A percentile compares a stretch with the other conserved stretches of the same genome.
Evolutionary conservation across 2,888 invertebrate genomes (phyloP).

Genomic region (Chalcosyrphus nemorum): DNA sequence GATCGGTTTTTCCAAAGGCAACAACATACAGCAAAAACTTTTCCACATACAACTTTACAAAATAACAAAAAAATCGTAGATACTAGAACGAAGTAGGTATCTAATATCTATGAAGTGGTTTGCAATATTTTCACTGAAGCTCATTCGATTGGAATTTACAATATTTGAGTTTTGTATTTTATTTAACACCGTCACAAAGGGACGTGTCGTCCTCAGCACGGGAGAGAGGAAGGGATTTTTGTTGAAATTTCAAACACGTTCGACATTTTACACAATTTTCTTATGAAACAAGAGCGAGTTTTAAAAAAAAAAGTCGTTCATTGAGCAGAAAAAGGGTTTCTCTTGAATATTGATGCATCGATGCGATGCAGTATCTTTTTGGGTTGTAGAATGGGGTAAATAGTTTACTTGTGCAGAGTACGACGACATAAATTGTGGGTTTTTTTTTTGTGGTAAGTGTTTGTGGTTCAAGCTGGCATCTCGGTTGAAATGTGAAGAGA

Average conservation of each 20-base stretch:
- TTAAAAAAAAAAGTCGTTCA: constrained; percentile 18
- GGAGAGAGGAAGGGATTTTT: constrained; percentile 15
- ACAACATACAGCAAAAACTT: constrained; percentile 10
- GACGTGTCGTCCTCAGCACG: background rate
- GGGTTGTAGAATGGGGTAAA: background rate
- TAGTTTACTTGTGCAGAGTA: background rate
- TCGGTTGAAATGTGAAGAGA: background rate
- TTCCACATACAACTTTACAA: background rate
- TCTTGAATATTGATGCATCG: constrained; percentile 20
- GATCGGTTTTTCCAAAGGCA: background rate
- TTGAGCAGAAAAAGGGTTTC: constrained; percentile 12
- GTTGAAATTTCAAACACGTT: constrained; percentile 56
- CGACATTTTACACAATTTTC: constrained; percentile 44
- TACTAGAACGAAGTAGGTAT: background rate
- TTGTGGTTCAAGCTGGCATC: background rate
- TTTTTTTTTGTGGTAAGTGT: background rate
- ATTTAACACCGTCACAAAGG: constrained; percentile 22
- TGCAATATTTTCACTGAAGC: constrained; percentile 27
- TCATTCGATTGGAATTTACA: constrained; percentile 37
- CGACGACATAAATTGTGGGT: background rate
- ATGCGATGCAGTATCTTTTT: background rate
- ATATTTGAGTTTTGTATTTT: constrained; percentile 14
- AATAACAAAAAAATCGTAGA: background rate
- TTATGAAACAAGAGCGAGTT: constrained; percentile 34
- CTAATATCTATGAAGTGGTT: constrained; percentile 58